phyloP scores from a whole-genome alignment of 2,797 vertebrate genomes.

The Poeciliopsis turneri region DNA sequence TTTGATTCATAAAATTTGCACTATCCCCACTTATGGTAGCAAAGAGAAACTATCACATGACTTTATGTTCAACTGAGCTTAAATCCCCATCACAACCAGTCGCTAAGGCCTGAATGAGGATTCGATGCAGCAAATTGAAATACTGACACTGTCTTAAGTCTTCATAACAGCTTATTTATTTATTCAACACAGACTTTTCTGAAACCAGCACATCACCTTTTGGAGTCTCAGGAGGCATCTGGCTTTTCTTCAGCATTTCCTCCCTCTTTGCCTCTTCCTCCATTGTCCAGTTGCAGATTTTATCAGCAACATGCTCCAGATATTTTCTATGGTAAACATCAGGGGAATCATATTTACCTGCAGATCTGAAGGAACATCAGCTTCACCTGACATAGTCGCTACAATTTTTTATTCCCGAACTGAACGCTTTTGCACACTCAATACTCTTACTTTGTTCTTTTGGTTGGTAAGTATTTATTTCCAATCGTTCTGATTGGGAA shows the following conservation, averaged over 20 bases:
- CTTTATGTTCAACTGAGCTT: neutral
- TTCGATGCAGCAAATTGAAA: neutral
- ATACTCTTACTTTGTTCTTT: neutral
- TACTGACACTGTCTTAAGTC: neutral
- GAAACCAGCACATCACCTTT: conserved; percentile 32
- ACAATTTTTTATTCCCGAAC: neutral
- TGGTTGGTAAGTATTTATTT: neutral
- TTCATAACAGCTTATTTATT: neutral
- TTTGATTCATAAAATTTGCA: neutral
- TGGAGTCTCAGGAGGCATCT: conserved; percentile 9
- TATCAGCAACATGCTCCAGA: conserved; percentile 86
- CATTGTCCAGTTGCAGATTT: conserved; percentile 84
- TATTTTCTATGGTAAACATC: conserved; percentile 80
- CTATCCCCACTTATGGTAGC: neutral
- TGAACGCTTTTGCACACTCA: neutral
- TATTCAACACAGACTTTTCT: neutral
- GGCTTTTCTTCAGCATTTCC: conserved; percentile 22
- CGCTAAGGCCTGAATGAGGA: neutral
- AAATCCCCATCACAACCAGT: neutral
- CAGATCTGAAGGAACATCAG: neutral
- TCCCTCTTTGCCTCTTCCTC: conserved; percentile 84
- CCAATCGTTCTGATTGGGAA: neutral
- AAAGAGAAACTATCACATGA: neutral
- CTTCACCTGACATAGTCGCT: neutral
- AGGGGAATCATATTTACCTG: neutral